A percentile compares a stretch with the other conserved stretches of the same genome.
phyloP scores from a whole-genome alignment of 2,113 vertebrate genomes.

The Tenebrosternarchus preto region DNA sequence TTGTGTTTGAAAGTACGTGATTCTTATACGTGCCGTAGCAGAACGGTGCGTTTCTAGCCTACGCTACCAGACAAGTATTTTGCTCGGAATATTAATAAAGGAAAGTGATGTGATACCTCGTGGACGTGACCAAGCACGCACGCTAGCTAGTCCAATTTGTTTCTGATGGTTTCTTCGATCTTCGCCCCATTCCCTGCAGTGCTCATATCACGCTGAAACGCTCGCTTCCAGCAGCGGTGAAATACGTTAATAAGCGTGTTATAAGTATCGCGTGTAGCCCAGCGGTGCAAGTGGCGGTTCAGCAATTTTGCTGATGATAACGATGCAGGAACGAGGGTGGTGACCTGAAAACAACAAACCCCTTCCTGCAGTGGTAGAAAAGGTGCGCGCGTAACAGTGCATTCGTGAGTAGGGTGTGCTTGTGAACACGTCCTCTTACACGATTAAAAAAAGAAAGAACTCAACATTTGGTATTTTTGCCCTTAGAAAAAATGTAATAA shows the following conservation, averaged over 20 bases:
- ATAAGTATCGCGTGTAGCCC: not conserved
- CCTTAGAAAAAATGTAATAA: too few relatives aligned
- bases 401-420: not conserved
- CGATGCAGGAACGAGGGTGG: not conserved
- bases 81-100: conserved; percentile 29
- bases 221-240: too few relatives aligned
- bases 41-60: not conserved
- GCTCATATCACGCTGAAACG: too few relatives aligned
- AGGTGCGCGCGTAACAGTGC: conserved; percentile 7
- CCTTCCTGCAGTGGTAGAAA: not conserved
- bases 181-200: too few relatives aligned
- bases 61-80: not conserved
- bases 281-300: conserved; percentile 3
- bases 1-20: not conserved
- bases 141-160: too few relatives aligned
- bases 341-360: not conserved
- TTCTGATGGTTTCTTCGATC: too few relatives aligned
- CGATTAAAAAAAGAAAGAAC: too few relatives aligned
- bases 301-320: conserved; percentile 16
- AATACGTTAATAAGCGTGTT: not conserved
- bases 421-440: not conserved
- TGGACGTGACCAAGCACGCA: not conserved
- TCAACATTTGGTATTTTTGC: too few relatives aligned
- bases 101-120: not conserved
- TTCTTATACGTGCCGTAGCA: not conserved